Evolutionary conservation across 1,140 invertebrate species (phyloP), one percentile per base, ranked within the genome.

Genomic region (Potamilus streckersoni): DNA sequence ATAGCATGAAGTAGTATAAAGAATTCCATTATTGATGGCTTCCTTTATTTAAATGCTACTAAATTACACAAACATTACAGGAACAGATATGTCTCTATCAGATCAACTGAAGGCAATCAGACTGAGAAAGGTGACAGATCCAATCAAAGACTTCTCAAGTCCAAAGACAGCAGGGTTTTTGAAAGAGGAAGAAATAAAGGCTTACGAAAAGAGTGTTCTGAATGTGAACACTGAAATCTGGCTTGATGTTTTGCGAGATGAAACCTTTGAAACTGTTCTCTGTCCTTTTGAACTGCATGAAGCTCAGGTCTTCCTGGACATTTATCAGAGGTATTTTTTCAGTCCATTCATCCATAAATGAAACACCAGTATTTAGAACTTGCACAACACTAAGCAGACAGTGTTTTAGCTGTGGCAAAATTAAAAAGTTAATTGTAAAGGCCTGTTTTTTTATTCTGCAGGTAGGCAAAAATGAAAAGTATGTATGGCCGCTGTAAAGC

Each of bases 191-290:
- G 81, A 85, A 38, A 80, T 80, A 20, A 78, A 73, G 70, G 75
- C 70, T 73, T 87, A 87, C 71, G 85, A 87, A 66, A 76, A 83
- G 17, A 69, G 61, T 19, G 84, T 85, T 13, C 73, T 87, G 67
- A 82, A 85, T 59, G 84, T 83, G 6, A 87, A 87, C 66, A 85
- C 83, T 27, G 86, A 87, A 66, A 60, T 75, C 55, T 87, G 86
- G 86, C 74, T 84, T 20, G 70, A 84, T 49, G 55, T 81, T 1
- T 73, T 87, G 15, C 69, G 76, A 72, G 86, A 84, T n/a, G 70
- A 81, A 11, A 86, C 85, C 55, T 87, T 87, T 68, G 79, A 80
- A 8, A 83, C 84, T 17, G 73, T 79, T 31, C 81, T 78, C 31
- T 80, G 81, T 65, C 76, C 82, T 6, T 82, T 87, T 59, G 31